Evolutionary conservation across 92 coral and sea anemone genomes (phyloP).

Genomic region (Nematostella vectensis): DNA sequence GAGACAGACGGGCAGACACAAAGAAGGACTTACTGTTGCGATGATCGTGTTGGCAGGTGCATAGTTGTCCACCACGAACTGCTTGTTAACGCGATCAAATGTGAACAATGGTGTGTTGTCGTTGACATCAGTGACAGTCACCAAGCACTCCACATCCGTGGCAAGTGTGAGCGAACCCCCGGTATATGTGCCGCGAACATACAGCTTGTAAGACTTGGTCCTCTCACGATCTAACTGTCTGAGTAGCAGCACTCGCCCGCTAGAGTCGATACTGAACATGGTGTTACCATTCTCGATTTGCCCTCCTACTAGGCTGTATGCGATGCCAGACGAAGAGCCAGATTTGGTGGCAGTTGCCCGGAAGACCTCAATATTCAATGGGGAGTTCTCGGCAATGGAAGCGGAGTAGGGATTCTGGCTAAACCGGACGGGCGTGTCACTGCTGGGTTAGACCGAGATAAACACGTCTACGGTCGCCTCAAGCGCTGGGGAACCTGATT

Average conservation of each 20-base stretch:
- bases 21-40: slow-evolving; percentile 51
- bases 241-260: slow-evolving; percentile 31
- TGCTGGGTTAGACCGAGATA: slow-evolving; percentile 41
- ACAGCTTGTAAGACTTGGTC: slow-evolving; percentile 39
- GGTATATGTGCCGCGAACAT: slow-evolving; percentile 47
- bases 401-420: slow-evolving; percentile 25
- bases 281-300: too few relatives aligned
- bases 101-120: slow-evolving; percentile 58
- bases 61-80: slow-evolving; percentile 46
- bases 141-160: slow-evolving; percentile 41
- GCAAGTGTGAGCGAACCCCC: slow-evolving; percentile 23
- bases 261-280: slow-evolving; percentile 23
- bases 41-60: slow-evolving; percentile 38
- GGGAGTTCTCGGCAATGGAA: slow-evolving; percentile 21
- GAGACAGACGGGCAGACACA: too few relatives aligned
- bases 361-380: slow-evolving; percentile 20
- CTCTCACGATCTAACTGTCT: slow-evolving; percentile 50
- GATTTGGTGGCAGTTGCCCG: slow-evolving; percentile 33
- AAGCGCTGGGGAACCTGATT: too few relatives aligned
- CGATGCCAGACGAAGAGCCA: slow-evolving; percentile 25
- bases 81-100: slow-evolving; percentile 38
- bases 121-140: slow-evolving; percentile 60
- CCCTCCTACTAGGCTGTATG: slow-evolving; percentile 67
- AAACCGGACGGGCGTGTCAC: slow-evolving; percentile 32
- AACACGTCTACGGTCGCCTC: slow-evolving; percentile 13